Conservation (phyloP, 2,888 invertebrate species). For the Caradrina clavipalpis region DNA sequence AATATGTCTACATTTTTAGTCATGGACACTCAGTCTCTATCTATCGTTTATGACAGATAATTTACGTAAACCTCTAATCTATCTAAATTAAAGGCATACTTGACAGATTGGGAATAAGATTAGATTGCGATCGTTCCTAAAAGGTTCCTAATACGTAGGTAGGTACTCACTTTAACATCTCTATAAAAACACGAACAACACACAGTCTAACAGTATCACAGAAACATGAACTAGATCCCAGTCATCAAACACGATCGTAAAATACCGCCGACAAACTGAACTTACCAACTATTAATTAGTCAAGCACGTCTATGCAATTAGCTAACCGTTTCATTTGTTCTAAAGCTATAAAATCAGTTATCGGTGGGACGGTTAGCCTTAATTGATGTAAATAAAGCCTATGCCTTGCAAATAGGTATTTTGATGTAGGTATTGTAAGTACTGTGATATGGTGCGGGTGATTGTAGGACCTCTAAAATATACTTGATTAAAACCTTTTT, state of each 20-base stretch:
- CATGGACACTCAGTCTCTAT: no score
- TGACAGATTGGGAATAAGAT: no score
- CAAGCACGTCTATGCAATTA: conserved; percentile 40
- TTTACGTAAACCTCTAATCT: no score
- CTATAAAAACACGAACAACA: background rate
- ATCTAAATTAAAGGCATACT: no score
- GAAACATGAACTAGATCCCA: background rate
- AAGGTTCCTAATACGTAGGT: background rate
- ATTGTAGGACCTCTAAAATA: no score
- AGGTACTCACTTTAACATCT: background rate
- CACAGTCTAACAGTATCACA: background rate
- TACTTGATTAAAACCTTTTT: no score
- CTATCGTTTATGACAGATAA: no score
- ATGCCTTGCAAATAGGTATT: background rate
- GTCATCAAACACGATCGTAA: conserved; percentile 17
- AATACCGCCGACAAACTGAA: conserved; percentile 27
- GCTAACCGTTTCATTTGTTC: conserved; percentile 38
- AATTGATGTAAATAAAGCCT: conserved; percentile 52
- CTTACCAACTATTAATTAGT: conserved; percentile 51
- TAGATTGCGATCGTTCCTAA: no score
- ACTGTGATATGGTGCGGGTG: no score
- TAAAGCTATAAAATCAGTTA: conserved; percentile 55
- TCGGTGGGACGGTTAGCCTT: conserved; percentile 34
- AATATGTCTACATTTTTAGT: no score
- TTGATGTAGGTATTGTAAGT: background rate